These are phyloP conservation scores for Ylistrum balloti DNA, from an alignment of 1,140 invertebrate species.

Conservation along the genomic window DNA sequence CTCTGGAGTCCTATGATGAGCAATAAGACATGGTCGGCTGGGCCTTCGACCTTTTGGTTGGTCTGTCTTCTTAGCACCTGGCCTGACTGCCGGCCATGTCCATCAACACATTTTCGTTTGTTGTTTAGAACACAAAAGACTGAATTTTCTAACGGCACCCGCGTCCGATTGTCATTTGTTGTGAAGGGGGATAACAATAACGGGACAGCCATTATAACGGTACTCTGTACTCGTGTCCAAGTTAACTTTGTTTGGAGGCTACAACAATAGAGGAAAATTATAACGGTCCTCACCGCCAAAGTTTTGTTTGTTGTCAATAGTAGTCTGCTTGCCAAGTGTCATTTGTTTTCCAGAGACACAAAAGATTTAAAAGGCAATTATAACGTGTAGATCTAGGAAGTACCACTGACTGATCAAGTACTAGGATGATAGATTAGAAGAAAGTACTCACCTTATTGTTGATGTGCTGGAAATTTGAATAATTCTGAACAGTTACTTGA, in stretches of 20 bases:
- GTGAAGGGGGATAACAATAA: not conserved
- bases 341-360: not conserved
- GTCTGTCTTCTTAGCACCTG: not conserved
- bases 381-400: not conserved
- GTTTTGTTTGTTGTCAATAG: not conserved
- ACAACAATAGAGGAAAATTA: constrained; percentile 24
- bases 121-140: not conserved
- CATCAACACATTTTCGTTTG: constrained; percentile 5
- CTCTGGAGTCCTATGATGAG: not conserved
- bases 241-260: not conserved
- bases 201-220: constrained; percentile 1
- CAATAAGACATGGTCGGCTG: not conserved
- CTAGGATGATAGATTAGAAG: too few relatives aligned
- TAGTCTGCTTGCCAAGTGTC: not conserved
- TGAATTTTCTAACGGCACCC: constrained; percentile 1
- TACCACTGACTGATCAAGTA: not conserved
- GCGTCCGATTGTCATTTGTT: not conserved
- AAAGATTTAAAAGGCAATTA: constrained; percentile 29
- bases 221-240: not conserved
- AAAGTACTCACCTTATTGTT: too few relatives aligned
- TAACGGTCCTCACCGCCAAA: not conserved
- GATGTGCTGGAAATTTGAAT: too few relatives aligned
- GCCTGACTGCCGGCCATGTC: not conserved
- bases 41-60: not conserved
- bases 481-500: too few relatives aligned